Evolutionary conservation across 2,113 vertebrate species (phyloP), one percentile per base, ranked within the genome.

Genomic region (Thalassarche chlororhynchos): DNA sequence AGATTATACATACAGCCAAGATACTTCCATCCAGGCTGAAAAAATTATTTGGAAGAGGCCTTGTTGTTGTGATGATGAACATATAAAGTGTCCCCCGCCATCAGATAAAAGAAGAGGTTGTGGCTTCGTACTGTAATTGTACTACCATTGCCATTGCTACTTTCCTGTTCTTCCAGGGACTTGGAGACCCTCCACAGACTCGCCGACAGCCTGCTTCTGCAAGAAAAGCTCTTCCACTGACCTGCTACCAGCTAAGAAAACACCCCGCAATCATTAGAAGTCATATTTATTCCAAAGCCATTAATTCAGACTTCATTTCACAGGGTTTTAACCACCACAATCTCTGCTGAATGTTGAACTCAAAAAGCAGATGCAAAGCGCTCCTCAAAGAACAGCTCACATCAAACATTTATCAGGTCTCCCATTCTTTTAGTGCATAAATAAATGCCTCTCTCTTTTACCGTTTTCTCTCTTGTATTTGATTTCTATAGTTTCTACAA

Each of bases 151-250:
- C 12, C 14, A 31, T 32, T 76, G 57, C 52, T 89, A 38, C 24
- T 62, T 61, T 42, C 40, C 49, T 58, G 46, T 32, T 61, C 20
- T 87, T 65, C 54, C 29, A 69, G 62, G 15, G 66, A 4, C 46
- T 57, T 29, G 31, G 15, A 83, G 34, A 49, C 29, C 17, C 20
- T 75, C 69, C 81, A 81, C 17, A 71, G 49, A 54, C 47, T n/a
- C 0, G 0, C 16, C 0, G 0, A 20, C 17, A 51, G 44, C 28
- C 55, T 68, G n/a, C 32, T 85, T 69, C 55, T 80, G 46, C 49
- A 70, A 61, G 36, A 36, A 44, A 46, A 85, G 26, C 47, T 90
- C 58, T 93, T 84, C 66, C 70, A 19, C 12, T 74, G n/a, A 61
- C 38, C 52, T 85, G 40, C 36, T 52, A 64, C 40, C 44, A 91